Base-by-base conservation (phyloP, 1,140 invertebrate species). In the Apocrypta bakeri region DNA sequence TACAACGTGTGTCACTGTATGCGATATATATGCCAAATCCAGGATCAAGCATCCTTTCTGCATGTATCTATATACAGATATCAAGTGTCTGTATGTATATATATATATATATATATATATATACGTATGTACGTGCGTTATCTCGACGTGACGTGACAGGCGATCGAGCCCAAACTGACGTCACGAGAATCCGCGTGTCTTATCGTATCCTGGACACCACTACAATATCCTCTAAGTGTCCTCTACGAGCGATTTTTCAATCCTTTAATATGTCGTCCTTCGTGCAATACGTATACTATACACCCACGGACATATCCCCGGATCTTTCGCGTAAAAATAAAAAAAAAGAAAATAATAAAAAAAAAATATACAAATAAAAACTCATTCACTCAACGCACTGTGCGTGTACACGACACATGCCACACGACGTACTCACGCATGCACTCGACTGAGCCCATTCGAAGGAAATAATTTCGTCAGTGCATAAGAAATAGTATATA, bases 401-500 rank as follows among this genome's bases (percentile, higher is more conserved):
- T 0, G 40, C 40, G 7, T 12, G 21, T 56, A n/a, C n/a, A n/a
- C n/a, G n/a, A n/a, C n/a, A n/a, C n/a, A n/a, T n/a, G n/a, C n/a
- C n/a, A n/a, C n/a, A n/a, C n/a, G n/a, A n/a, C n/a, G n/a, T n/a
- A 56, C 21, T 1, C 48, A 56, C 48, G 7, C 17, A 17, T 21
- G 2, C 3, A 56, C 21, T n/a, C n/a, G n/a, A 56, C 14, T 37
- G 33, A 37, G 33, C 33, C 42, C 42, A 11, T 17, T 17, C 42
- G 14, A 48, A 48, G 42, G 9, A 0, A 14, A 33, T 29, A 29
- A 81, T 87, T 85, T 86, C 40, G 76, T 71, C 56, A 71, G n/a
- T 66, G 83, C 64, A 75, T 83, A 76, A 85, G 81, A 83, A 85
- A 83, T 71, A 56, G 21, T 4, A 85, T n/a, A n/a, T 90, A 90